These are phyloP conservation scores for Digitonthophagus gazella DNA, from an alignment of 2,888 invertebrate genomes.

Conservation along the genomic window DNA sequence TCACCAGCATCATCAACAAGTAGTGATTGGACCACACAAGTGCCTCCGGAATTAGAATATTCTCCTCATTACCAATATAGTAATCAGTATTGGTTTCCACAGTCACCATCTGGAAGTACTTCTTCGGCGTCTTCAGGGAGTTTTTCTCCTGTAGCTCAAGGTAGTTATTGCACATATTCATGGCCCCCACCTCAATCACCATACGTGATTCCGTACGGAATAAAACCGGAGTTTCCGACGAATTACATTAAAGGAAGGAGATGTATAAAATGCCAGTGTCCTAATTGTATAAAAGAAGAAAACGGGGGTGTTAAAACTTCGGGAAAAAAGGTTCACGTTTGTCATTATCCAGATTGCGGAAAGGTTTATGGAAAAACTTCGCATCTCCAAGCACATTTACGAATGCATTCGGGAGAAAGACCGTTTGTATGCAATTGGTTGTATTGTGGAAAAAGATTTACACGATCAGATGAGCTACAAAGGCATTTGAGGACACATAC, in stretches of 20 bases:
- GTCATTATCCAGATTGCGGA: constrained; percentile 84
- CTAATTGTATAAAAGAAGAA: constrained; percentile 78
- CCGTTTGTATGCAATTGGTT: constrained; percentile 89
- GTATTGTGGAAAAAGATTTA: constrained; percentile 88
- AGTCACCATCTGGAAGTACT: constrained; percentile 43
- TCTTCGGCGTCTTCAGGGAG: constrained; percentile 47
- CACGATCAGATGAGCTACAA: constrained; percentile 87
- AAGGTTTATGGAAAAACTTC: constrained; percentile 92
- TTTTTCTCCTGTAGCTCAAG: constrained; percentile 43
- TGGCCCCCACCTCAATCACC: constrained; percentile 47
- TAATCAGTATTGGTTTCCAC: constrained; percentile 49
- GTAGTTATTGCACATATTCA: constrained; percentile 5
- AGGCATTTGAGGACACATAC: constrained; percentile 87
- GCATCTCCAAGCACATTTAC: constrained; percentile 71
- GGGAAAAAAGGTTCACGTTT: constrained; percentile 80
- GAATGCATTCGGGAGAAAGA: constrained; percentile 92
- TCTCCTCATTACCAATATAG: constrained; percentile 47
- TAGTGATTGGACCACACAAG: constrained; percentile 46
- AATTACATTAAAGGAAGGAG: constrained; percentile 58
- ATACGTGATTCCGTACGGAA: constrained; percentile 48
- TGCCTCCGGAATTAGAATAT: constrained; percentile 46
- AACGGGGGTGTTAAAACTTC: constrained; percentile 76
- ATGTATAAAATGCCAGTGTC: constrained; percentile 76
- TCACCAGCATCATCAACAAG: constrained; percentile 46
- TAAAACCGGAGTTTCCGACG: constrained; percentile 47